Percentiles rank a stretch among this genome's conserved stretches.
Evolutionary conservation across 2,113 vertebrate genomes (phyloP).

Genomic region (Tenebrosternarchus preto): DNA sequence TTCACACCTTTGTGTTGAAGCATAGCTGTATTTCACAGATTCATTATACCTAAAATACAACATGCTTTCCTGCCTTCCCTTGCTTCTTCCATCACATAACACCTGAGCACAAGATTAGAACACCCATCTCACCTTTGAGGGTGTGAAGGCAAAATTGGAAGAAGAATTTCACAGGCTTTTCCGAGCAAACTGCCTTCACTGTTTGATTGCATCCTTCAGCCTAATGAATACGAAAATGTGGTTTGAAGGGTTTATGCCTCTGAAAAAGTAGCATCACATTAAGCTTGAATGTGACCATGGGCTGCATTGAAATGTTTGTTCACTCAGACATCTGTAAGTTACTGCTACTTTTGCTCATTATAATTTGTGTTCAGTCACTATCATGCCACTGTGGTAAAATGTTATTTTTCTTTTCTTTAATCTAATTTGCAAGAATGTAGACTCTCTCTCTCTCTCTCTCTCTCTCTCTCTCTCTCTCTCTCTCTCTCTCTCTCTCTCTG

Average conservation of each 20-base stretch:
- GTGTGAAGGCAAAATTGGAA: constrained; percentile 12
- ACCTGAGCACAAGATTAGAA: constrained; percentile 35
- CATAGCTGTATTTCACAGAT: not conserved
- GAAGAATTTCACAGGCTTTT: constrained; percentile 29
- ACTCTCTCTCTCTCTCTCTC: no score
- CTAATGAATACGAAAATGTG: constrained; percentile 51
- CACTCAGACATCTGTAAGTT: constrained; percentile 36
- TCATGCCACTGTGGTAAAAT: not conserved
- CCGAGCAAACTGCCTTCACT: constrained; percentile 8
- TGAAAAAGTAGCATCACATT: constrained; percentile 52
- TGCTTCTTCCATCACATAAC: not conserved
- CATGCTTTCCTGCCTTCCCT: not conserved
- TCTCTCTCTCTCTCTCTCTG: no score
- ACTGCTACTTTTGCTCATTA: constrained; percentile 11
- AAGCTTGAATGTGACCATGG: constrained; percentile 42
- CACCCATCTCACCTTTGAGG: constrained; percentile 21
- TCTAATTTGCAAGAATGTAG: constrained; percentile 9
- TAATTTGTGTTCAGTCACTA: constrained; percentile 18
- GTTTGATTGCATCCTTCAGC: constrained; percentile 33
- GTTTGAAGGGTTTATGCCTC: constrained; percentile 43
- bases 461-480: no score
- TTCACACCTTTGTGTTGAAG: constrained; percentile 15
- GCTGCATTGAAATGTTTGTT: constrained; percentile 31
- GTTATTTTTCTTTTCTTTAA: not conserved
- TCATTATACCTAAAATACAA: constrained; percentile 12